These are phyloP conservation scores for Podarcis muralis DNA, from an alignment of 2,113 vertebrate genomes.

Conservation along the genomic window DNA sequence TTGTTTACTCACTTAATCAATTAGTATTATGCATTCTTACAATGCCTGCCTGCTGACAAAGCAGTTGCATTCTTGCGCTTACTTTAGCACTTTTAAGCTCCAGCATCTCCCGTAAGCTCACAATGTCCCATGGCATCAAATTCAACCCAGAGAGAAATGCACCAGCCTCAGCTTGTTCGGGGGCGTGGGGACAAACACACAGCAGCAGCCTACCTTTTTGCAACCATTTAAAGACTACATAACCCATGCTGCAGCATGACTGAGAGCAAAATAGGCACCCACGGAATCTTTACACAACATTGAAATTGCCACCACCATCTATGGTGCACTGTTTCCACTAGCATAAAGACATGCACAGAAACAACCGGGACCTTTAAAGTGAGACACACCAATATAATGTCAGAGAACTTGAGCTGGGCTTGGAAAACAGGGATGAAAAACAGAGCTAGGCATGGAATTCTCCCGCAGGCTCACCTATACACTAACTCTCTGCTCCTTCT, in stretches of 20 bases:
- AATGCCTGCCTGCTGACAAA: neutral
- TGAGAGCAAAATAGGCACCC: too few relatives aligned
- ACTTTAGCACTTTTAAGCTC: neutral
- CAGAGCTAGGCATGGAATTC: neutral
- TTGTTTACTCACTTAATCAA: neutral
- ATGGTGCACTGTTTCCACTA: too few relatives aligned
- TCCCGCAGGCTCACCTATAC: neutral
- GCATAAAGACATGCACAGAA: neutral
- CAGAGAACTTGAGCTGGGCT: neutral
- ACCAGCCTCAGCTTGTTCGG: too few relatives aligned
- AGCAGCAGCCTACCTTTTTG: neutral
- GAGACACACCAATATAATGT: neutral
- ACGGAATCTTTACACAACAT: neutral
- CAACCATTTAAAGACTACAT: neutral
- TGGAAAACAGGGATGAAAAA: neutral
- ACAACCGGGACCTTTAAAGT: neutral
- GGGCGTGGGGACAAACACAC: neutral
- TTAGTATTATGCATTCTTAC: too few relatives aligned
- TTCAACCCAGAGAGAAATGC: neutral
- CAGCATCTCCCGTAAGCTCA: neutral
- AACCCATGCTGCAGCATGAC: neutral
- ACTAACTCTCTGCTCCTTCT: neutral
- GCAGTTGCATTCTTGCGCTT: too few relatives aligned
- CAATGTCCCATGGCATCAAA: neutral
- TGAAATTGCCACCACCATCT: neutral